These are phyloP conservation scores for Andrena flavipes DNA, from an alignment of 2,888 invertebrate genomes.

Conservation along the genomic window DNA sequence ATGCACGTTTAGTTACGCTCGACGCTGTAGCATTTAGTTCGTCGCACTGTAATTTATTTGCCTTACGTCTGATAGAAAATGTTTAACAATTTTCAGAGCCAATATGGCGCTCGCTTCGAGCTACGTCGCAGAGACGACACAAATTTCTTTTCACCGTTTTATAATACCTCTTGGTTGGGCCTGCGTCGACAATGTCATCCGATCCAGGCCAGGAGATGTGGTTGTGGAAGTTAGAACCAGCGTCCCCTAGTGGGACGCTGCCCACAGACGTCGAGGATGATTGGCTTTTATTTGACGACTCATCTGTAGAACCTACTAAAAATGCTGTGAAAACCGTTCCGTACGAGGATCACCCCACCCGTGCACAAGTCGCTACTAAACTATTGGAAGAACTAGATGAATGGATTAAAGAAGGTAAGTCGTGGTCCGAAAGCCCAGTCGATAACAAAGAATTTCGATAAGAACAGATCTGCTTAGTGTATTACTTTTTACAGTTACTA, in stretches of 20 bases:
- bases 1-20: neutral
- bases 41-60: neutral
- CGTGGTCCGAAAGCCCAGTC: neutral
- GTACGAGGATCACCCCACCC: conserved; percentile 79
- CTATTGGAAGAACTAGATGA: conserved; percentile 89
- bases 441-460: neutral
- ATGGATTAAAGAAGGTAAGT: conserved; percentile 89
- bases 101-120: conserved; percentile 91
- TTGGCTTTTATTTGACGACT: conserved; percentile 80
- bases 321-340: conserved; percentile 72
- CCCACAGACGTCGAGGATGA: conserved; percentile 81
- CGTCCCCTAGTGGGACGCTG: conserved; percentile 85
- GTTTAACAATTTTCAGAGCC: conserved; percentile 88
- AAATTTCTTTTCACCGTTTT: conserved; percentile 82
- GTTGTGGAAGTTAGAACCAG: conserved; percentile 86
- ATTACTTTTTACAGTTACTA: no score
- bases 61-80: conserved; percentile 14
- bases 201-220: conserved; percentile 75
- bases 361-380: conserved; percentile 88
- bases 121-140: conserved; percentile 88
- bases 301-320: conserved; percentile 71
- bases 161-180: conserved; percentile 74
- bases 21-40: neutral
- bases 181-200: conserved; percentile 74
- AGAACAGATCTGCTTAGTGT: neutral